phyloP scores from a whole-genome alignment of 2,888 invertebrate genomes.

The Acanthoscelides obtectus region DNA sequence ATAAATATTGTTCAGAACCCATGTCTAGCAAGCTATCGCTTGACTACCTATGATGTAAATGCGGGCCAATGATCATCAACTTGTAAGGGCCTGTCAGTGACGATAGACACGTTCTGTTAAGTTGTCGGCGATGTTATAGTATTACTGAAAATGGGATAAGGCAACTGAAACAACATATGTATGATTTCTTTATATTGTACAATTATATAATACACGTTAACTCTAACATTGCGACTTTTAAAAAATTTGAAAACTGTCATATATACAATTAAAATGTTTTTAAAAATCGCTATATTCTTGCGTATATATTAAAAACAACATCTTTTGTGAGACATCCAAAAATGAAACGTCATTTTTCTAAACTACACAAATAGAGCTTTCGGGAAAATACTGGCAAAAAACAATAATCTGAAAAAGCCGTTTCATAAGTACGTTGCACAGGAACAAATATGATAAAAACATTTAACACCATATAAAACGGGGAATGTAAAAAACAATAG shows the following conservation, averaged over 20 bases:
- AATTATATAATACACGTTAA: slow-evolving; percentile 44
- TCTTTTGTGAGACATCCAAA: slow-evolving; percentile 33
- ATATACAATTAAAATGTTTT: slow-evolving; percentile 26
- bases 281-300: slow-evolving; percentile 28
- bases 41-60: too few species aligned
- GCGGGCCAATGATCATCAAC: too few species aligned
- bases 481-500: slow-evolving; percentile 16
- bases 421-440: slow-evolving; percentile 36
- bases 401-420: slow-evolving; percentile 25
- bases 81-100: too few species aligned
- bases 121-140: too few species aligned
- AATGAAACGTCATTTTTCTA: slow-evolving; percentile 28
- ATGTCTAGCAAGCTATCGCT: too few species aligned
- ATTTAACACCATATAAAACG: slow-evolving; percentile 11
- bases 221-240: slow-evolving; percentile 27
- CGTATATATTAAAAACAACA: slow-evolving; percentile 30
- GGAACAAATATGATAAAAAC: slow-evolving; percentile 29
- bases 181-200: slow-evolving; percentile 46
- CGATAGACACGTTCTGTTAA: too few species aligned
- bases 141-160: neutral
- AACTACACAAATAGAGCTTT: slow-evolving; percentile 31
- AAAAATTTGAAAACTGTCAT: slow-evolving; percentile 24
- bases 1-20: too few species aligned
- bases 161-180: slow-evolving; percentile 6
- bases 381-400: slow-evolving; percentile 40